A percentile compares a stretch with the other conserved stretches of the same genome.
Conservation (phyloP, 2,888 invertebrate species). For the Callyntrura sp. region DNA sequence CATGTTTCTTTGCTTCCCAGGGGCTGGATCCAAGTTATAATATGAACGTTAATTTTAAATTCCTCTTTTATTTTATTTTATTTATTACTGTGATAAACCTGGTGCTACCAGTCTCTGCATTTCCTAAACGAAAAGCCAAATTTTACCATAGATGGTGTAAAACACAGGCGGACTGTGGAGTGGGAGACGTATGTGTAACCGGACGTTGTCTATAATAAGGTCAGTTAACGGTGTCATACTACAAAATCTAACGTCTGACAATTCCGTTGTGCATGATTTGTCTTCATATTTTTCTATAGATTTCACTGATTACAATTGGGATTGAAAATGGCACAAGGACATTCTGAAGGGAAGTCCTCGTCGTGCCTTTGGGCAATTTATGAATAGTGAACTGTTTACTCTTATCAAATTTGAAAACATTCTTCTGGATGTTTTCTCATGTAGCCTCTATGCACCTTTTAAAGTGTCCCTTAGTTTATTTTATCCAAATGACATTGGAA, state of each 20-base stretch:
- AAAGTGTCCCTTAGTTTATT: background rate
- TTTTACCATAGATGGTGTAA: slow-evolving; percentile 62
- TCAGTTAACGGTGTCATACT: no score
- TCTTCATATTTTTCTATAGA: no score
- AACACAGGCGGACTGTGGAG: slow-evolving; percentile 64
- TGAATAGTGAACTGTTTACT: no score
- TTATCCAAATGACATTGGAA: slow-evolving; percentile 48
- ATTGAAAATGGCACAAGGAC: no score
- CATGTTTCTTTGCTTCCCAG: background rate
- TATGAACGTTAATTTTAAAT: slow-evolving; percentile 70
- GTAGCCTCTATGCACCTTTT: slow-evolving; percentile 6
- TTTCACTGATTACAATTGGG: no score
- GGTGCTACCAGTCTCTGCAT: slow-evolving; percentile 40
- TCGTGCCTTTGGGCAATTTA: no score
- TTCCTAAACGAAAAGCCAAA: slow-evolving; percentile 24
- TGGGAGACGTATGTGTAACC: slow-evolving; percentile 76
- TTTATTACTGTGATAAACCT: slow-evolving; percentile 62
- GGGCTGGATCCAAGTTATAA: slow-evolving; percentile 49
- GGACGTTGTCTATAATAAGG: slow-evolving; percentile 72
- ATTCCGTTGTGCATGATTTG: no score
- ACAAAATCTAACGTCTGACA: no score
- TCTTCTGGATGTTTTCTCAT: no score
- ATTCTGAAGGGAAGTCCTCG: no score
- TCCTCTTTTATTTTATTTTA: slow-evolving; percentile 56
- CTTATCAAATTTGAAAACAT: no score